phyloP scores from a whole-genome alignment of 1,140 invertebrate genomes.

The Apis dorsata region DNA sequence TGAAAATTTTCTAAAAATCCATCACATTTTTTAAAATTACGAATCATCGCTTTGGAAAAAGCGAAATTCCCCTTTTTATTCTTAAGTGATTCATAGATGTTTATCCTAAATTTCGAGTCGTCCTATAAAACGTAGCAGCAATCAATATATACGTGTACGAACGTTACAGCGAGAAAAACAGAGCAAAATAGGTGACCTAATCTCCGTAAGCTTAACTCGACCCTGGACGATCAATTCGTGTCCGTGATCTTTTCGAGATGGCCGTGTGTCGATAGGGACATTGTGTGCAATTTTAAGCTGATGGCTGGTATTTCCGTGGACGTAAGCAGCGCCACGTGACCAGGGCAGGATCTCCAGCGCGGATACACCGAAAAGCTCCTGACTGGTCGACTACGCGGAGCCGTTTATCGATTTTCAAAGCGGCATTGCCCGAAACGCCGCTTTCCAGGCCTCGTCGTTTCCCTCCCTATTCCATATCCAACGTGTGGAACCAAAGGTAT shows the following conservation, averaged over 20 bases:
- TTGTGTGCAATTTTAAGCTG: constrained; percentile 12
- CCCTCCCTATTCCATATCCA: constrained; percentile 20
- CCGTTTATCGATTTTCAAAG: constrained; percentile 69
- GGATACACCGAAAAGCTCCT: constrained; percentile 67
- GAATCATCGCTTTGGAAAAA: too few species aligned
- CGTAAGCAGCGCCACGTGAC: constrained; percentile 54
- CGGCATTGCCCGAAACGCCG: constrained; percentile 62
- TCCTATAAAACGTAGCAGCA: too few species aligned
- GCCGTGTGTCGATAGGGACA: neutral
- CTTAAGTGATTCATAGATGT: too few species aligned
- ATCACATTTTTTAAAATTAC: too few species aligned
- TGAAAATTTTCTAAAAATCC: too few species aligned
- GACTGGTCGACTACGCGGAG: constrained; percentile 66
- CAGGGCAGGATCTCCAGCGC: constrained; percentile 59
- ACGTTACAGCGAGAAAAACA: too few species aligned
- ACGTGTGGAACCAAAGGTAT: neutral
- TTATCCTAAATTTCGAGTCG: too few species aligned
- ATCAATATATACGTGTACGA: neutral
- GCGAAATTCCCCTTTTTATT: too few species aligned
- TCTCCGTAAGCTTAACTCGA: neutral
- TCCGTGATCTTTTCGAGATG: constrained; percentile 23
- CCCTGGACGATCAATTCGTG: constrained; percentile 38
- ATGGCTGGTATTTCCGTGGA: constrained; percentile 52
- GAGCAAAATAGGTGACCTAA: neutral
- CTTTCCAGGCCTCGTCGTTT: constrained; percentile 50